Evolutionary conservation across 2,888 invertebrate genomes (phyloP).

Genomic region (Hoplodrina blanda): DNA sequence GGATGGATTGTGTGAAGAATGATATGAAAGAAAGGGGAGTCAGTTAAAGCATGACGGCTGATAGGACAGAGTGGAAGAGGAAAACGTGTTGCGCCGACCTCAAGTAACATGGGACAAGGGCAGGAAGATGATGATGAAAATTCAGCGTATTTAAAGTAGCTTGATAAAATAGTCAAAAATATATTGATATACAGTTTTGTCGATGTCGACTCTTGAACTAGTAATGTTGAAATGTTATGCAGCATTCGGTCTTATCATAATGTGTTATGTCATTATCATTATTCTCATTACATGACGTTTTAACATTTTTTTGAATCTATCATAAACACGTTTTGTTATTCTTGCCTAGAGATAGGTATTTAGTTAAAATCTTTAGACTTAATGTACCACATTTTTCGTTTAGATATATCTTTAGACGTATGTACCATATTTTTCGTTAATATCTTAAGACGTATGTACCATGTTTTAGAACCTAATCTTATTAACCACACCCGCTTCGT

Average conservation of each 20-base stretch:
- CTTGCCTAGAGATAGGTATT: not conserved
- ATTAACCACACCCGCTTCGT: constrained; percentile 36
- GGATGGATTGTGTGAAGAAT: too few species aligned
- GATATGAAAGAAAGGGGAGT: too few species aligned
- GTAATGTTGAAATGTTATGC: not conserved
- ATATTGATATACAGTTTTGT: not conserved
- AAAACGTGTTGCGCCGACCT: too few species aligned
- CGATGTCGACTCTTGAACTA: not conserved
- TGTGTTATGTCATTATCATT: constrained; percentile 38
- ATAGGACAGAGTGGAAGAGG: too few species aligned
- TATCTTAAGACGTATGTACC: not conserved
- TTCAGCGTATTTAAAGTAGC: too few species aligned
- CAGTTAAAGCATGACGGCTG: too few species aligned
- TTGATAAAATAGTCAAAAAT: not conserved
- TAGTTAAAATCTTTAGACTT: not conserved
- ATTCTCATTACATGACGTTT: constrained; percentile 10
- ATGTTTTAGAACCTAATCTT: constrained; percentile 4
- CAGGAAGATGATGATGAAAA: too few species aligned
- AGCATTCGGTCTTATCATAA: constrained; percentile 29
- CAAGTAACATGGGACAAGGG: too few species aligned
- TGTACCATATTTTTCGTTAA: not conserved
- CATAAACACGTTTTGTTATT: not conserved
- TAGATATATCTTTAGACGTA: not conserved
- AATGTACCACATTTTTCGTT: not conserved
- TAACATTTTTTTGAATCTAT: constrained; percentile 2